Percentiles rank a stretch among this genome's conserved stretches.
Evolutionary conservation across 1,140 invertebrate genomes (phyloP).

Genomic region (Cherax quadricarinatus): DNA sequence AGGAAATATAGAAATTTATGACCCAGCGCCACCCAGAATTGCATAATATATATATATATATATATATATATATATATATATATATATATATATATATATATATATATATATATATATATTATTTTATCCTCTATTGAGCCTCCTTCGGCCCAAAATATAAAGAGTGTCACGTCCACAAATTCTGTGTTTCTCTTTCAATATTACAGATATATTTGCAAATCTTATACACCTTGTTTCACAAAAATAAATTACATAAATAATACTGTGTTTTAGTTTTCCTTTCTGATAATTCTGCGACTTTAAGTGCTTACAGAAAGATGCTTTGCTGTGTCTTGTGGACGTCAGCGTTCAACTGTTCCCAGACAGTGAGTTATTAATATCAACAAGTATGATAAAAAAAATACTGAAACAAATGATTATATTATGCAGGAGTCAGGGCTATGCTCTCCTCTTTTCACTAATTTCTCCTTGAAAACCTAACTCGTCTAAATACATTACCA

Average conservation of each 20-base stretch:
- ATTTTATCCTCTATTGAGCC: constrained; percentile 2
- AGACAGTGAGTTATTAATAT: no score
- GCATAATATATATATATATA: background rate
- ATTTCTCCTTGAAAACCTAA: no score
- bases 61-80: no score
- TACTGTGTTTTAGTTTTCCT: background rate
- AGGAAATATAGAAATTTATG: background rate
- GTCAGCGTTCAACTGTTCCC: no score
- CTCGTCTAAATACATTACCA: no score
- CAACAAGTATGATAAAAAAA: no score
- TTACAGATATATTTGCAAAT: constrained; percentile 70
- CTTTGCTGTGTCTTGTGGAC: no score
- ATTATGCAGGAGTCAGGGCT: no score
- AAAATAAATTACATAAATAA: constrained; percentile 65
- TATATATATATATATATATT: constrained; percentile 38
- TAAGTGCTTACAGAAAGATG: no score
- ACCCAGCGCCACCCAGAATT: background rate
- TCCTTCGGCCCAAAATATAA: constrained; percentile 65
- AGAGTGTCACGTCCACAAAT: constrained; percentile 63
- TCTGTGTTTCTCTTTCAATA: constrained; percentile 67
- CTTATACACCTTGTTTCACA: constrained; percentile 71
- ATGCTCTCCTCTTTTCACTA: no score
- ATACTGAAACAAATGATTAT: no score
- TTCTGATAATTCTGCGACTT: background rate
- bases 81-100: constrained; percentile 17